Percentiles rank a stretch among this genome's conserved stretches.
phyloP scores from a whole-genome alignment of 2,888 invertebrate genomes.

The Cyrtodaria siliqua region DNA sequence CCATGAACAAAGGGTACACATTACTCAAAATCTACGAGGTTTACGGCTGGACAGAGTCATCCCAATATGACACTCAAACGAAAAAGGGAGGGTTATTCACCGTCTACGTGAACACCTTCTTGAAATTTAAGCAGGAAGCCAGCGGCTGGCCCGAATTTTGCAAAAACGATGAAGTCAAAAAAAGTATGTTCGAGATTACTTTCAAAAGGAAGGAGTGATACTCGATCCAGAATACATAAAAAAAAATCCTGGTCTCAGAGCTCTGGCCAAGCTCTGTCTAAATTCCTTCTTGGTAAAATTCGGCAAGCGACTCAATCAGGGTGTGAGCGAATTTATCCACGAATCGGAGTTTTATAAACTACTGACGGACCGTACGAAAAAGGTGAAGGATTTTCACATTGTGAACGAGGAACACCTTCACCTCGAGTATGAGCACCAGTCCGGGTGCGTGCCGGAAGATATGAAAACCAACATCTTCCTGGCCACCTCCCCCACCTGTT shows the following conservation, averaged over 20 bases:
- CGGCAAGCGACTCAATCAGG: slow-evolving; percentile 21
- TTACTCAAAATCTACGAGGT: slow-evolving; percentile 78
- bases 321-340: slow-evolving; percentile 16
- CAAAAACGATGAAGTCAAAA: slow-evolving; percentile 12
- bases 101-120: slow-evolving; percentile 70
- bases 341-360: slow-evolving; percentile 18
- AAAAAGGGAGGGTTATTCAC: slow-evolving; percentile 69
- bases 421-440: slow-evolving; percentile 2
- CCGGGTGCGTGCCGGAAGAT: background rate
- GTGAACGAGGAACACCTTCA: slow-evolving; percentile 7
- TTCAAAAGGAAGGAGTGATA: slow-evolving; percentile 52
- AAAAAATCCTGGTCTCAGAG: slow-evolving; percentile 47
- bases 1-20: slow-evolving; percentile 76
- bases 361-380: slow-evolving; percentile 9
- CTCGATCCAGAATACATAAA: slow-evolving; percentile 38
- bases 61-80: slow-evolving; percentile 25
- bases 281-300: slow-evolving; percentile 48
- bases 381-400: slow-evolving; percentile 17
- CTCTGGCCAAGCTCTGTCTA: slow-evolving; percentile 44
- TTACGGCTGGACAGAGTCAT: slow-evolving; percentile 75
- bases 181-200: slow-evolving; percentile 62
- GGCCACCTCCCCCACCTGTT: slow-evolving; percentile 24
- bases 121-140: slow-evolving; percentile 22
- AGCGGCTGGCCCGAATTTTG: slow-evolving; percentile 9
- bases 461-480: slow-evolving; percentile 12